phyloP scores from a whole-genome alignment of 2,797 vertebrate species.

The Lycodopsis pacificus region DNA sequence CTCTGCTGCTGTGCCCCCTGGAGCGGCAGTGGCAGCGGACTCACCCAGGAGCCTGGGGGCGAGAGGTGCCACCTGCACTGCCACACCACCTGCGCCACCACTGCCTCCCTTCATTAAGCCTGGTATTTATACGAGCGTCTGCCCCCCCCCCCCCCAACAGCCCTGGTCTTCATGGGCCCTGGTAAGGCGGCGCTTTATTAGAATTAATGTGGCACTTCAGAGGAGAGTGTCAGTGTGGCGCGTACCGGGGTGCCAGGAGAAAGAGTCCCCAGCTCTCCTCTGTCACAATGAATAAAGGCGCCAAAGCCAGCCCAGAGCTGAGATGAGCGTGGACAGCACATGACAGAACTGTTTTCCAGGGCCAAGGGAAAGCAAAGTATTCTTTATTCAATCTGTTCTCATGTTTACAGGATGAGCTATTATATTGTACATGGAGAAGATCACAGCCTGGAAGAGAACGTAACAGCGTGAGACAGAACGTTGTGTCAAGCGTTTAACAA shows the following conservation, averaged over 20 bases:
- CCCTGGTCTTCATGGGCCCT: constrained; percentile 77
- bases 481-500: constrained; percentile 40
- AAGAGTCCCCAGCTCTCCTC: constrained; percentile 85
- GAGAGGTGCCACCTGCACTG: constrained; percentile 86
- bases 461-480: constrained; percentile 41
- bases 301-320: constrained; percentile 62
- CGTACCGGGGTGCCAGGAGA: constrained; percentile 84
- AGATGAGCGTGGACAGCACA: constrained; percentile 86
- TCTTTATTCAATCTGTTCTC: constrained; percentile 85
- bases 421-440: constrained; percentile 66
- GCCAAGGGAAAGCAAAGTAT: constrained; percentile 81
- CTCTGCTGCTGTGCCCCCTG: constrained; percentile 81
- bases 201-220: constrained; percentile 90
- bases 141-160: constrained; percentile 56
- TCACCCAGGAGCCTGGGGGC: constrained; percentile 81
- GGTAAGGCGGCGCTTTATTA: constrained; percentile 86
- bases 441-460: constrained; percentile 51
- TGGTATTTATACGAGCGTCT: constrained; percentile 84
- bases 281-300: constrained; percentile 87
- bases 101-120: constrained; percentile 87
- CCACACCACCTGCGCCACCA: constrained; percentile 86
- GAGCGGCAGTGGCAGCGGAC: constrained; percentile 76
- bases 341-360: constrained; percentile 84
- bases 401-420: constrained; percentile 81
- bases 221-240: constrained; percentile 82